Evolutionary conservation across 35 echinoderm and acorn worm species (phyloP).

Genomic region (Patiria miniata): DNA sequence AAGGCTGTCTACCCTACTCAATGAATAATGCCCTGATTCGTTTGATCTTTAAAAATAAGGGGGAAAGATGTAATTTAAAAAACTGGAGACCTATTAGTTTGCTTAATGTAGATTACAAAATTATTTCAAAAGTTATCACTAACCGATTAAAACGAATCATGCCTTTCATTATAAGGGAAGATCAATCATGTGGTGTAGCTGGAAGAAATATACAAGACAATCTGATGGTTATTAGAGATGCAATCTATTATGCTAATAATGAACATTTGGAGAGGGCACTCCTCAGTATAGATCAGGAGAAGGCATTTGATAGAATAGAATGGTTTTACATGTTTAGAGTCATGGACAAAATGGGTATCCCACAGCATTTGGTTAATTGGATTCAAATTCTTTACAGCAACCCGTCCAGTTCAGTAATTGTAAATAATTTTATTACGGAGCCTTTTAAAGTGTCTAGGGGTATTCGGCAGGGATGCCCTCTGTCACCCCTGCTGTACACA

Average conservation of each 20-base stretch:
- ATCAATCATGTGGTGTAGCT: constrained; percentile 34
- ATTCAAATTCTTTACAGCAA: constrained; percentile 45
- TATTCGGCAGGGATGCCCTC: constrained; percentile 61
- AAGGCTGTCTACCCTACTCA: neutral
- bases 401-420: neutral
- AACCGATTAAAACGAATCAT: constrained; percentile 32
- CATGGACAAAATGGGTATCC: constrained; percentile 25
- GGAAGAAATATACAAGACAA: constrained; percentile 27
- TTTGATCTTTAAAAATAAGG: neutral
- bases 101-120: constrained; percentile 65
- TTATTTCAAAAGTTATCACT: constrained; percentile 39
- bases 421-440: constrained; percentile 40
- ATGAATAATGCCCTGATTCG: neutral
- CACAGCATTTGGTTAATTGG: constrained; percentile 35
- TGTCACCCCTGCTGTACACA: constrained; percentile 18
- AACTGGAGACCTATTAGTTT: constrained; percentile 70
- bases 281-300: constrained; percentile 45
- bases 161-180: constrained; percentile 13
- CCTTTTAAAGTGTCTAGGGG: constrained; percentile 22
- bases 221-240: constrained; percentile 35
- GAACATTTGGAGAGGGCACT: neutral
- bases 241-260: neutral
- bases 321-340: constrained; percentile 26
- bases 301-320: constrained; percentile 58
- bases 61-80: neutral